These are phyloP conservation scores for Callipepla squamata DNA, from an alignment of 2,113 vertebrate genomes.

Conservation along the genomic window DNA sequence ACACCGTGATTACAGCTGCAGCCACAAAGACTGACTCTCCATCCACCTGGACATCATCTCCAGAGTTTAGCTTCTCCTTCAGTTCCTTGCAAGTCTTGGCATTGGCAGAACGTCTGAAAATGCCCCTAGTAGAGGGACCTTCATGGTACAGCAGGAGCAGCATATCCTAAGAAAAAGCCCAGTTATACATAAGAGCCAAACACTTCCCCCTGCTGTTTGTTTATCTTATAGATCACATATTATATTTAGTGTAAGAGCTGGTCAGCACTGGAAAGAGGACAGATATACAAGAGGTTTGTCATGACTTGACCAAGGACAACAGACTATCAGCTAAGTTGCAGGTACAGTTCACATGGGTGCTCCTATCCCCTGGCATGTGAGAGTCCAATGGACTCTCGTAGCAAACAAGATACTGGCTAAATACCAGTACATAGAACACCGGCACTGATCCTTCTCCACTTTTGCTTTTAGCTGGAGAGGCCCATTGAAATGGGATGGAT, in stretches of 20 bases:
- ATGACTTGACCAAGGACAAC: background rate
- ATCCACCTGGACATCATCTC: constrained; percentile 74
- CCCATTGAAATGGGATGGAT: background rate
- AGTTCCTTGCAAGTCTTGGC: constrained; percentile 82
- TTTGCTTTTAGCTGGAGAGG: background rate
- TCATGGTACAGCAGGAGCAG: constrained; percentile 79
- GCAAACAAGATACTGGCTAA: background rate
- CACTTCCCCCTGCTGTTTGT: background rate
- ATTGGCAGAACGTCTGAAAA: constrained; percentile 84
- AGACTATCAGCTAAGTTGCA: background rate
- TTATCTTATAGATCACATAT: background rate
- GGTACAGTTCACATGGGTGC: background rate
- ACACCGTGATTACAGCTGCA: constrained; percentile 83
- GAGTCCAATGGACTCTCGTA: background rate
- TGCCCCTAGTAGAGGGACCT: constrained; percentile 79
- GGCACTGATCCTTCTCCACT: background rate
- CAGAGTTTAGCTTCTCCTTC: constrained; percentile 81
- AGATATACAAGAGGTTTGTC: background rate
- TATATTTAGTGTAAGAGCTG: background rate
- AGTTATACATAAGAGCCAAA: background rate
- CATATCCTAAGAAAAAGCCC: constrained; percentile 73
- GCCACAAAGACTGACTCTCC: constrained; percentile 82
- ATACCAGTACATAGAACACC: background rate
- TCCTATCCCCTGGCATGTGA: background rate
- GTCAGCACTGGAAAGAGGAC: background rate